Conservation (phyloP, 2,888 invertebrate species). For the Adela reaumurella region DNA sequence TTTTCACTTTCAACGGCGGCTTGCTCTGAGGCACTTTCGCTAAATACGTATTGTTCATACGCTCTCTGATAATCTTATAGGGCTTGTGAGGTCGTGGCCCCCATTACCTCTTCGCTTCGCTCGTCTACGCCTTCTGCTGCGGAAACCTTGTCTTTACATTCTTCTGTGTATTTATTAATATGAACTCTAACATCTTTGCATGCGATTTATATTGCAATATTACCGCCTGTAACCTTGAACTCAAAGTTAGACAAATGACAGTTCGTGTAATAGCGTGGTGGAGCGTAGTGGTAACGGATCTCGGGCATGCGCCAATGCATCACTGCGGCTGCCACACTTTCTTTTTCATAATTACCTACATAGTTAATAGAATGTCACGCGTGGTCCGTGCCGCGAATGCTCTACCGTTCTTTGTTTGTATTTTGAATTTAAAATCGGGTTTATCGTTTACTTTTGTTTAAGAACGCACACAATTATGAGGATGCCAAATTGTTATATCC, state of each 20-base stretch:
- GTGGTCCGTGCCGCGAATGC: neutral
- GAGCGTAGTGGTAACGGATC: neutral
- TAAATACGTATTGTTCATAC: neutral
- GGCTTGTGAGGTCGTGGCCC: neutral
- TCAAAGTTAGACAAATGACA: too few relatives aligned
- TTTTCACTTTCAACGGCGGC: neutral
- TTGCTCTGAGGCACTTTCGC: neutral
- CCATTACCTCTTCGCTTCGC: neutral
- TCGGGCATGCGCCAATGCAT: neutral
- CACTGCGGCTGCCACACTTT: neutral
- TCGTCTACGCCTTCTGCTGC: neutral
- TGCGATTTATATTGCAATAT: too few relatives aligned
- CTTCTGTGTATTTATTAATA: neutral
- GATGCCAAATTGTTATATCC: too few relatives aligned
- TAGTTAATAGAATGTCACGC: neutral
- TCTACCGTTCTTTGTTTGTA: neutral
- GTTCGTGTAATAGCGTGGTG: neutral
- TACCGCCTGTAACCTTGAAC: too few relatives aligned
- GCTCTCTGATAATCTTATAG: neutral
- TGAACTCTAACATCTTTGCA: neutral
- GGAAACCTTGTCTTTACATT: too few relatives aligned
- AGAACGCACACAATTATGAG: too few relatives aligned
- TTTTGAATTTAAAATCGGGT: too few relatives aligned
- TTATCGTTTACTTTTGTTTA: too few relatives aligned
- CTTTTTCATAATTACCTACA: neutral